Base-by-base conservation (phyloP, 2,797 vertebrate genomes). In the Tamandua tetradactyla region DNA sequence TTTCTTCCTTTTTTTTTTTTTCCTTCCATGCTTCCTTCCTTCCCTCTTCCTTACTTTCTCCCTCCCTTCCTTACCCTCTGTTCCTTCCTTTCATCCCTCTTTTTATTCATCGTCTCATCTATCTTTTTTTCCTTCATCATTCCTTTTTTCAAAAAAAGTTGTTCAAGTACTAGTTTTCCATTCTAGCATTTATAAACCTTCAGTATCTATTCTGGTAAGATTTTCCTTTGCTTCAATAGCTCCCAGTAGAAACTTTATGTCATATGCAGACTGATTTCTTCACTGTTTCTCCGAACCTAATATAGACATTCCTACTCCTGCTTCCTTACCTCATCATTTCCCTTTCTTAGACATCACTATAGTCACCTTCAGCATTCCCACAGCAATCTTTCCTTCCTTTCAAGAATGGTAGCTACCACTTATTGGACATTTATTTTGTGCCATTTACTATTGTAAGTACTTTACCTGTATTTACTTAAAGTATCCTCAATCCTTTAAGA, bases 11-110 rank as follows among this genome's bases (percentile, higher is more conserved):
- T 47, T 49, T 85, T 78, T 55, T 40, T 87, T 47, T 37, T 3
- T 76, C 44, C 40, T 79, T 66, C 62, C 0, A 0, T 12, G 66
- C 14, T 25, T 0, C 1, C n/a, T 49, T 27, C 25, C 14, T 3
- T 6, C 0, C 8, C 0, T 7, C 37, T 22, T 22, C 37, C 22
- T 32, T 59, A 55, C 32, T 6, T 6, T 3, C 15, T 32, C 11
- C 13, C 15, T 40, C 1, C 0, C 32, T 25, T 40, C 27, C 57
- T 68, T 30, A 1, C 22, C 11, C 0, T 66, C 40, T 66, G 8
- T 20, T 3, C 44, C 66, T 79, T 83, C 62, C 14, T 35, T 85
- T 42, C 40, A 15, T 47, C 42, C 74, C 7, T 76, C 35, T 23
- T 17, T 66, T 20, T 47, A 14, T 47, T 89, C 7, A 69, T 47